Evolutionary conservation across 2,797 vertebrate species (phyloP), one percentile per base, ranked within the genome.

Genomic region (Pangasius krempfi): DNA sequence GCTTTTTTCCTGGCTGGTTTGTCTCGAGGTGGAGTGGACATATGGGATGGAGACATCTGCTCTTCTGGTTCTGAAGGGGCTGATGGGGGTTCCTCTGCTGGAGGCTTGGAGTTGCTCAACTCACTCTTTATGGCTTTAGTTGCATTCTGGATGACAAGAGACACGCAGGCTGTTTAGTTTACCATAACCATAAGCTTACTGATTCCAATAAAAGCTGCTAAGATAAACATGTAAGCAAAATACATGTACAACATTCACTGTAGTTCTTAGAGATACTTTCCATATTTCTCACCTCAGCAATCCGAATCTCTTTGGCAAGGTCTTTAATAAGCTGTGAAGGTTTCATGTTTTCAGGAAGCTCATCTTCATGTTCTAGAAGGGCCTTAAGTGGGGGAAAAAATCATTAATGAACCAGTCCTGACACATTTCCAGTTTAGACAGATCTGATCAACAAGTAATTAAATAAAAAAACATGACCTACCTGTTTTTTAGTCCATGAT

Each of bases 401-500:
- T 86, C 27, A 85, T 85, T 58, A 88, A 70, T 22, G 60, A 2
- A 75, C 78, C 52, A 9, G 40, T 87, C 4, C 73, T 58, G n/a
- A 84, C 68, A 76, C 44, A 87, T 27, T 44, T 52, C 12, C 66
- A 62, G 70, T 62, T 52, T 33, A 87, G 58, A 79, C 37, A 85
- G 22, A 84, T 73, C 18, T 81, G 27, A 89, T 16, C 44, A 50
- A 82, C 44, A 86, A 9, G 52, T 50, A 3, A 52, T 60, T 66
- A 37, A 9, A 20, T n/a, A 52, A 70, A 81, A 33, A 86, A 56
- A 25, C 14, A 84, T 22, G 3, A 76, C 37, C 10, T 83, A 99
- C 99, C 97, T 99, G 98, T 94, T 99, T 99, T 94, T 98, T 99
- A 76, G 98, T 99, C 99, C 99, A 99, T 1, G 98, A 97, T 94